Percentiles rank a stretch among this genome's conserved stretches.
These are phyloP conservation scores for Hemistola chrysoprasaria DNA, from an alignment of 2,888 invertebrate species.

Conservation along the genomic window DNA sequence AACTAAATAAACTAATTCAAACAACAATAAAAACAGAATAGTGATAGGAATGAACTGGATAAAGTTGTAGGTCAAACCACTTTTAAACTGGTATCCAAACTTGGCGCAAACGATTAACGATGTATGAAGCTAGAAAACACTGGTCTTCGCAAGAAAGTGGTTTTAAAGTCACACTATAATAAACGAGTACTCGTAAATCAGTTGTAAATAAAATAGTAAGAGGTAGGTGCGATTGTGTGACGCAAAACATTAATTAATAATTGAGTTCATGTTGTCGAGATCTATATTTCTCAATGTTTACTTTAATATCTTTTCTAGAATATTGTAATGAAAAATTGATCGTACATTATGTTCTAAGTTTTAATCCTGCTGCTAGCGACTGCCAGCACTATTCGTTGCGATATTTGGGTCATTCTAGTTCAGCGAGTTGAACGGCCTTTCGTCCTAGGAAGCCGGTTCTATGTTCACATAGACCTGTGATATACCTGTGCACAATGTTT, in stretches of 20 bases:
- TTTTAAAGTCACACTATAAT: slow-evolving; percentile 8
- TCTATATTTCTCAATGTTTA: too few species aligned
- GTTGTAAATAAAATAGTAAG: too few species aligned
- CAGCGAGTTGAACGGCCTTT: slow-evolving; percentile 64
- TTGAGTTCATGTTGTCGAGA: too few species aligned
- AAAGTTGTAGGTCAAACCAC: slow-evolving; percentile 4
- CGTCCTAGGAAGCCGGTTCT: slow-evolving; percentile 59
- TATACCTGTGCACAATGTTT: slow-evolving; percentile 2
- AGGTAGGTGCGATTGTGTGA: too few species aligned
- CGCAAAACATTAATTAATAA: too few species aligned
- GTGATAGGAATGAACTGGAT: slow-evolving; percentile 4
- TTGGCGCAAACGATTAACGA: background rate
- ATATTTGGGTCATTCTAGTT: slow-evolving; percentile 72
- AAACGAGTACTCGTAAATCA: slow-evolving; percentile 2
- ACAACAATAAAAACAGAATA: slow-evolving; percentile 6
- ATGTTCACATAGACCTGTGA: slow-evolving; percentile 36
- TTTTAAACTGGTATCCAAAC: slow-evolving; percentile 6
- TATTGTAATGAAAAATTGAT: too few species aligned
- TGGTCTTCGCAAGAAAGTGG: slow-evolving; percentile 15
- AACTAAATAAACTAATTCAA: background rate
- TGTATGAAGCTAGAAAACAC: slow-evolving; percentile 8
- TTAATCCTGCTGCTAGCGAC: slow-evolving; percentile 6
- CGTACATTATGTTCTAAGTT: too few species aligned
- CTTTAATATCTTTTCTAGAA: too few species aligned
- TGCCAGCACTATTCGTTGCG: slow-evolving; percentile 53